A percentile compares a stretch with the other conserved stretches of the same genome.
Conservation (phyloP, 2,888 invertebrate genomes). For the Plagodis pulveraria region DNA sequence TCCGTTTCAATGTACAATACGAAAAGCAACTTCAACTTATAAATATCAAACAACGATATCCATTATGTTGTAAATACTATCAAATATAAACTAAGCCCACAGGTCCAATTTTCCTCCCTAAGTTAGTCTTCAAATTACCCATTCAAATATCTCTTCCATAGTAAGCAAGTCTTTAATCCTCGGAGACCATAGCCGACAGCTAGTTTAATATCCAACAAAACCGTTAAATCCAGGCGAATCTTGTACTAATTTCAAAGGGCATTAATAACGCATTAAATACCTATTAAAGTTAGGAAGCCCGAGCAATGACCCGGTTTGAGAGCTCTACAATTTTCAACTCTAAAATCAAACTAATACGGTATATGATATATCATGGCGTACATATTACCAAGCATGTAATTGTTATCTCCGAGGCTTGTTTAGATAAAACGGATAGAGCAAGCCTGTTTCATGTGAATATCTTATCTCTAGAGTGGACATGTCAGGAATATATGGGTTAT, state of each 20-base stretch:
- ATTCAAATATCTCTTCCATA: too few relatives aligned
- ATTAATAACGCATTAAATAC: constrained; percentile 23
- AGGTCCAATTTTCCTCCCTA: too few relatives aligned
- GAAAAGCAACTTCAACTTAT: too few relatives aligned
- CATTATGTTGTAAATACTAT: too few relatives aligned
- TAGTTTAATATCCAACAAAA: constrained; percentile 2
- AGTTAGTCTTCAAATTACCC: too few relatives aligned
- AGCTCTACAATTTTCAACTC: constrained; percentile 11
- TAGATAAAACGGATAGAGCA: constrained; percentile 10
- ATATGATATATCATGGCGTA: neutral
- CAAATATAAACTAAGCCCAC: too few relatives aligned
- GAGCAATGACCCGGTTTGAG: constrained; percentile 7
- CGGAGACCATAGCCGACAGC: constrained; percentile 1
- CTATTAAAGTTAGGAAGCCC: constrained; percentile 16
- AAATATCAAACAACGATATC: too few relatives aligned
- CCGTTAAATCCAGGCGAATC: constrained; percentile 9
- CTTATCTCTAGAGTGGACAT: constrained; percentile 22
- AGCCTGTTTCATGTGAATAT: constrained; percentile 19
- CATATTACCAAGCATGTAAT: constrained; percentile 2
- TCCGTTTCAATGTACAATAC: too few relatives aligned
- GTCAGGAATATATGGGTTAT: constrained; percentile 18
- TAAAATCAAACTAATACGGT: neutral
- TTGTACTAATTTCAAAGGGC: constrained; percentile 22
- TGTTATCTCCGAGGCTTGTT: constrained; percentile 14
- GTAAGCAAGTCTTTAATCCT: neutral